These are phyloP conservation scores for Styela clava DNA, from an alignment of 23 tunicate genomes.

Conservation along the genomic window DNA sequence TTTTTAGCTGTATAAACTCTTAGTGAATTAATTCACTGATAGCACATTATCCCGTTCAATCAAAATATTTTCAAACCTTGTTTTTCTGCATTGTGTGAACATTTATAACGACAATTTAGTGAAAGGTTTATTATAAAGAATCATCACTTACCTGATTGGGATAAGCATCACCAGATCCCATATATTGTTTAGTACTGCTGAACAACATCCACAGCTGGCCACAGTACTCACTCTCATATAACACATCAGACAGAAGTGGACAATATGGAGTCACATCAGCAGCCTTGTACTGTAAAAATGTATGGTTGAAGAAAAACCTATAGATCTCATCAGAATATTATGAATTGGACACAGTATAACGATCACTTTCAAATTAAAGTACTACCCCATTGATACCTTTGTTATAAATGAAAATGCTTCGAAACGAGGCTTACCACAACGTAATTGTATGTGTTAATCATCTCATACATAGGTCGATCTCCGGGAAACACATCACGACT, in stretches of 20 bases:
- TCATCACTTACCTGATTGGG: constrained; percentile 70
- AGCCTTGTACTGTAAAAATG: constrained; percentile 50
- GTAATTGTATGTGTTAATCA: constrained; percentile 77
- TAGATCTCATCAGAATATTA: no score
- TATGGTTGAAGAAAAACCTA: neutral
- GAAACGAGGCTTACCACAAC: constrained; percentile 72
- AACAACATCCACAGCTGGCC: constrained; percentile 83
- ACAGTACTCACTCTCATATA: constrained; percentile 81
- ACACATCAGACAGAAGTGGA: constrained; percentile 68
- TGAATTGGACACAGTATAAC: no score
- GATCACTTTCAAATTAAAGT: no score
- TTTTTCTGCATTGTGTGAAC: no score
- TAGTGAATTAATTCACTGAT: no score
- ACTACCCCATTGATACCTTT: no score
- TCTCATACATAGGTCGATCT: constrained; percentile 58
- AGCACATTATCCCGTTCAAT: no score
- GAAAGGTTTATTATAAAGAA: no score
- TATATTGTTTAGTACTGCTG: constrained; percentile 48
- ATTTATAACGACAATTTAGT: no score
- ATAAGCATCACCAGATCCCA: constrained; percentile 88
- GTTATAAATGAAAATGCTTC: no score
- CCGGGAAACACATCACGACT: constrained; percentile 55
- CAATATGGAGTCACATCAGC: constrained; percentile 58
- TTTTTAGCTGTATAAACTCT: no score
- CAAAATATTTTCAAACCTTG: no score